Conservation (phyloP, 1,140 invertebrate species). For the Ladona fulva region DNA sequence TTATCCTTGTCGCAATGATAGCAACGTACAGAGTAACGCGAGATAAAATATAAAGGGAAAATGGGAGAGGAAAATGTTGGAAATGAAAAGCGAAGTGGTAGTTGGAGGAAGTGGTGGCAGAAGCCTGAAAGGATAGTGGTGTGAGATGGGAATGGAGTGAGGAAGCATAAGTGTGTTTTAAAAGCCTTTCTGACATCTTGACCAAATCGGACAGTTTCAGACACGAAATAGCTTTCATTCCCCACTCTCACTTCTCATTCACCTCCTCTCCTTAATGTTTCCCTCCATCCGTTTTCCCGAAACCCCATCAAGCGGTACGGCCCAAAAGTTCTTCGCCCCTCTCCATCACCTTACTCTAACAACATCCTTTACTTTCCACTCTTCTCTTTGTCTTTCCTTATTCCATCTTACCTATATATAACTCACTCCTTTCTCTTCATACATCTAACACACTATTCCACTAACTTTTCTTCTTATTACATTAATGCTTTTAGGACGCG, state of each 20-base stretch:
- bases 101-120: background rate
- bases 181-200: constrained; percentile 23
- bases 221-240: constrained; percentile 22
- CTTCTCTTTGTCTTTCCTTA: too few relatives aligned
- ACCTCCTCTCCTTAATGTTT: background rate
- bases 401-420: too few relatives aligned
- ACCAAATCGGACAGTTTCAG: constrained; percentile 20
- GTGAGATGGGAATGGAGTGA: background rate
- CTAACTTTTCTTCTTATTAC: too few relatives aligned
- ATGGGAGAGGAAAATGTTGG: background rate
- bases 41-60: too few relatives aligned
- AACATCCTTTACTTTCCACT: too few relatives aligned
- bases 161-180: constrained; percentile 22
- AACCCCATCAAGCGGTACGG: background rate
- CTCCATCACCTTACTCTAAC: too few relatives aligned
- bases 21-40: too few relatives aligned
- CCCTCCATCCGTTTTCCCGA: background rate
- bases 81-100: background rate
- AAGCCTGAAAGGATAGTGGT: background rate
- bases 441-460: too few relatives aligned
- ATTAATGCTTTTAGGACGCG: too few relatives aligned
- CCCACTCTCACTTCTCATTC: constrained; percentile 4
- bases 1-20: too few relatives aligned
- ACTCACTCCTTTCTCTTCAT: too few relatives aligned
- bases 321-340: background rate